Conservation (phyloP, 2,113 vertebrate species). For the Gallinago paraguaiae region DNA sequence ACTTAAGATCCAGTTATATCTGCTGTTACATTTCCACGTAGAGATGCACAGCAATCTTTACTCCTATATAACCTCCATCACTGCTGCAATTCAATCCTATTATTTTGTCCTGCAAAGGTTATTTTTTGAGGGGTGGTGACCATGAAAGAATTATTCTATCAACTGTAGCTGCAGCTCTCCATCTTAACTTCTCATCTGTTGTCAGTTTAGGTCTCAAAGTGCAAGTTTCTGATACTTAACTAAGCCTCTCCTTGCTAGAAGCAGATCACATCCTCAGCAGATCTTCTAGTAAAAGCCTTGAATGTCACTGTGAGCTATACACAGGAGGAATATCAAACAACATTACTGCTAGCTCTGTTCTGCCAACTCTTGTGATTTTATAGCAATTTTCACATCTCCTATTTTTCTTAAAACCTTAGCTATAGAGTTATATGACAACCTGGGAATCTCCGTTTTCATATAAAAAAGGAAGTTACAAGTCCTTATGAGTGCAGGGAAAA, state of each 20-base stretch:
- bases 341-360: background rate
- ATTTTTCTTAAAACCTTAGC: background rate
- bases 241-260: background rate
- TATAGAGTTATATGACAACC: background rate
- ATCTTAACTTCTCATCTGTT: background rate
- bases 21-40: accelerated
- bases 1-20: background rate
- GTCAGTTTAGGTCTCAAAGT: background rate
- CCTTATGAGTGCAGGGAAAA: background rate
- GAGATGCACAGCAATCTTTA: background rate
- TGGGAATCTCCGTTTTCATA: background rate
- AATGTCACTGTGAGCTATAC: background rate
- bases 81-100: background rate
- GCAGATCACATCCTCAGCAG: background rate
- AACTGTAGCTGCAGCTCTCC: background rate
- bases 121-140: background rate
- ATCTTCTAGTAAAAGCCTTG: background rate
- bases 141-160: background rate
- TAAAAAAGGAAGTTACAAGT: background rate
- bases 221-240: background rate
- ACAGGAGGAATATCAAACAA: background rate
- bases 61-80: background rate
- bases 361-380: background rate
- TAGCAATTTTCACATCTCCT: background rate
- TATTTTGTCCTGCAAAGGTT: background rate